Base-by-base conservation (phyloP, 2,113 vertebrate species). In the Prionailurus viverrinus region DNA sequence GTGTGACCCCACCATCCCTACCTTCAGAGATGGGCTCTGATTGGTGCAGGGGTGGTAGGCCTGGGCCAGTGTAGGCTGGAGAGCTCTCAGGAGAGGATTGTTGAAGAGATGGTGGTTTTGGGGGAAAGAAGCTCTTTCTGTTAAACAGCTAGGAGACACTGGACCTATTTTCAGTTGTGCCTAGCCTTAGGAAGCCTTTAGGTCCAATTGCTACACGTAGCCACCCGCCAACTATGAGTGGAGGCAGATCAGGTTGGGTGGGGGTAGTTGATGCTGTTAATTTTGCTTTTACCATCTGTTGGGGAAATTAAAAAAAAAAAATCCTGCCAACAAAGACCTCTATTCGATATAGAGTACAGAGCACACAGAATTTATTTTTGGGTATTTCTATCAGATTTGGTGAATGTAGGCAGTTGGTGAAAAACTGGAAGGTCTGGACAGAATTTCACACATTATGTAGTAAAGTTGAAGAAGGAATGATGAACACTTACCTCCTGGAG, bases 1-100 rank as follows among this genome's bases (percentile, higher is more conserved):
- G 0, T 11, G 51, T 36, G 68, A 21, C 23, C 1, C 36, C 5
- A 29, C 4, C 1, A 25, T 48, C 19, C 83, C 31, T 5, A 36
- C 33, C 33, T 58, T 66, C 39, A 69, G 27, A 66, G 21, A 7
- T 18, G 18, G 79, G 53, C 58, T 39, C 33, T 9, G 36, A 27
- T 68, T 85, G 73, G 55, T 68, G 1, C 39, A 68, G 66, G 51
- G 3, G 4, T 29, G 48, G 3, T 8, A 41, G 27, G 15, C 36
- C 33, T 51, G 31, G 78, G 82, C 68, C 7, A 18, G 2, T 29
- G 19, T 51, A 41, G 36, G 16, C 82, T 63, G 39, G 21, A 33
- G 86, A 78, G n/a, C 9, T 48, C 3, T 68, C 18, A 48, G 33
- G 45, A 76, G 71, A 36, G 15, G 29, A n/a, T 18, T 89, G 51